Evolutionary conservation across 2,797 vertebrate species (phyloP), one percentile per base, ranked within the genome.

Genomic region (Acanthornis magna): DNA sequence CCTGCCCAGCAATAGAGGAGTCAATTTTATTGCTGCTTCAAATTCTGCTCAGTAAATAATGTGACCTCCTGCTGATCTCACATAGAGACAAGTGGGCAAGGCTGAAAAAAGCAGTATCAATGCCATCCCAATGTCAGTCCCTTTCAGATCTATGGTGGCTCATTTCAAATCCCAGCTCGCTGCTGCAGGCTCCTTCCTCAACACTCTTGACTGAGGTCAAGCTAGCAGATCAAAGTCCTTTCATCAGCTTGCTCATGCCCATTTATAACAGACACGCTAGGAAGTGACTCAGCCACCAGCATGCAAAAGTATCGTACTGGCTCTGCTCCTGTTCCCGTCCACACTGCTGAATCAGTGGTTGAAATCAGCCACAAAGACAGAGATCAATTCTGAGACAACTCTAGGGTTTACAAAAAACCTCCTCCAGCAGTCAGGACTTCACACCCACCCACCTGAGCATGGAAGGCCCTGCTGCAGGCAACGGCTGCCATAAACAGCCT

Each of bases 281-380:
- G 57, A 88, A 55, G 48, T 51, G 82, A 88, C 57, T 92, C 74
- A 67, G 77, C 23, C 85, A 71, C 65, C 42, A 83, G 17, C 32
- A 60, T 0, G 0, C 40, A 61, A 77, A 60, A 10, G 25, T 67
- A 48, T 38, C 9, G 7, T 47, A 18, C 30, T 55, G 40, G 34
- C 43, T 78, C 71, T 26, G 25, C 22, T 80, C 60, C 48, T 45
- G 14, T 45, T 88, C 36, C 61, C 17, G 4, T 66, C 48, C 55
- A 36, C 0, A 4, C 15, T 21, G 32, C 14, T 43, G 23, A 48
- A 48, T 48, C 13, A 48, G 22, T 48, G 1, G 0, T 0, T 76
- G 60, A 27, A 62, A 82, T 85, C 27, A 62, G 58, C 25, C 67
- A 60, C 77, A 72, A 54, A 89, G 42, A 30, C 13, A 76, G 19